These are phyloP conservation scores for Psittacula echo DNA, from an alignment of 2,797 vertebrate species.

Conservation along the genomic window DNA sequence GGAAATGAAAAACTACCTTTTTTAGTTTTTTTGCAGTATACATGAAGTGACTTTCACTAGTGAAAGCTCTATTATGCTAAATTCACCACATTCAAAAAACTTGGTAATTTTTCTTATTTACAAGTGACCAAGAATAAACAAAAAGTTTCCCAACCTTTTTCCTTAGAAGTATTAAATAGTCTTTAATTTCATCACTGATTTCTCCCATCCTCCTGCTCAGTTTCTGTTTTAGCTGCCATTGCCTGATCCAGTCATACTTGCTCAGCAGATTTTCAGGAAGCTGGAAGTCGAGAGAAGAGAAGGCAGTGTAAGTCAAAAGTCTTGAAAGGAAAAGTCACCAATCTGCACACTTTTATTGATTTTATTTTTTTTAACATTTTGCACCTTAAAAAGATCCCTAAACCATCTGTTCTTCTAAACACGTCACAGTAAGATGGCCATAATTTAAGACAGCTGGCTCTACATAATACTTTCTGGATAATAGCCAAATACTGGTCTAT, in stretches of 20 bases:
- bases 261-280: constrained; percentile 84
- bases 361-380: neutral
- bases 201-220: constrained; percentile 74
- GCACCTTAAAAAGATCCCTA: neutral
- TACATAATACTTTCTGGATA: neutral
- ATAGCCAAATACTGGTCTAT: neutral
- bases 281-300: constrained; percentile 74
- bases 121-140: neutral
- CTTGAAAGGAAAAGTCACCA: neutral
- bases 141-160: constrained; percentile 81
- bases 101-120: neutral
- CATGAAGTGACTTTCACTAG: neutral
- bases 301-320: neutral
- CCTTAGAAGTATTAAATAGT: constrained; percentile 85
- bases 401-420: neutral
- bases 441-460: neutral
- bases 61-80: neutral
- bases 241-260: constrained; percentile 85
- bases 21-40: neutral
- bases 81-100: neutral
- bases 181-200: constrained; percentile 80
- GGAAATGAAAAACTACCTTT: neutral
- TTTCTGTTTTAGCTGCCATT: constrained; percentile 87
- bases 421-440: neutral
- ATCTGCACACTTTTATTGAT: neutral